Conservation (phyloP, 2,888 invertebrate species). For the Latrodectus elegans region DNA sequence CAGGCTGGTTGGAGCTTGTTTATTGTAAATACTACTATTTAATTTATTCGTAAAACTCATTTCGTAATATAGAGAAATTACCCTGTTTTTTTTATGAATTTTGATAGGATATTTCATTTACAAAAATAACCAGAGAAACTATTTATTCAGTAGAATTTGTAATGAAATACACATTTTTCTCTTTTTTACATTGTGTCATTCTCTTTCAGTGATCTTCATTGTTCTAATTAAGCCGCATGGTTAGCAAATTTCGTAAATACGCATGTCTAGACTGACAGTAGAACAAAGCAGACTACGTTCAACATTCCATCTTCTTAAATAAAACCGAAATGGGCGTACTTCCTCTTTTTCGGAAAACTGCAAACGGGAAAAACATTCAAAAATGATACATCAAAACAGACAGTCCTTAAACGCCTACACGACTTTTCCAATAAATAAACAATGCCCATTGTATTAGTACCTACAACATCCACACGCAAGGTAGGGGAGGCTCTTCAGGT, state of each 20-base stretch:
- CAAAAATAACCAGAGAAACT: too few relatives aligned
- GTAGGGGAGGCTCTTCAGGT: background rate
- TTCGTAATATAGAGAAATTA: too few relatives aligned
- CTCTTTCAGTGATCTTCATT: too few relatives aligned
- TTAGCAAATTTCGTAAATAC: background rate
- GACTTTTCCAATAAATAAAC: background rate
- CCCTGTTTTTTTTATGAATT: too few relatives aligned
- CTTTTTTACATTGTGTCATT: too few relatives aligned
- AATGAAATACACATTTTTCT: too few relatives aligned
- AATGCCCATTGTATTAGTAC: background rate
- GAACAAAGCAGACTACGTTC: background rate
- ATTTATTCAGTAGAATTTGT: too few relatives aligned
- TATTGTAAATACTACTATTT: too few relatives aligned
- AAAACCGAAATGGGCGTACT: background rate
- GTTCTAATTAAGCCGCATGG: background rate
- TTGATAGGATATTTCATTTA: too few relatives aligned
- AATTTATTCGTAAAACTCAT: too few relatives aligned
- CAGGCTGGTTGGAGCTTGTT: too few relatives aligned
- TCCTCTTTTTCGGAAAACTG: background rate
- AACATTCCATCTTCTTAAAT: background rate
- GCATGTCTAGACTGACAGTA: background rate
- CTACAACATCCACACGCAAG: background rate
- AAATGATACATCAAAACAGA: conserved; percentile 6
- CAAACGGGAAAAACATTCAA: background rate
- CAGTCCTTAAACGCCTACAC: conserved; percentile 10